Evolutionary conservation across 2,113 vertebrate genomes (phyloP).

Genomic region (Lynx canadensis): DNA sequence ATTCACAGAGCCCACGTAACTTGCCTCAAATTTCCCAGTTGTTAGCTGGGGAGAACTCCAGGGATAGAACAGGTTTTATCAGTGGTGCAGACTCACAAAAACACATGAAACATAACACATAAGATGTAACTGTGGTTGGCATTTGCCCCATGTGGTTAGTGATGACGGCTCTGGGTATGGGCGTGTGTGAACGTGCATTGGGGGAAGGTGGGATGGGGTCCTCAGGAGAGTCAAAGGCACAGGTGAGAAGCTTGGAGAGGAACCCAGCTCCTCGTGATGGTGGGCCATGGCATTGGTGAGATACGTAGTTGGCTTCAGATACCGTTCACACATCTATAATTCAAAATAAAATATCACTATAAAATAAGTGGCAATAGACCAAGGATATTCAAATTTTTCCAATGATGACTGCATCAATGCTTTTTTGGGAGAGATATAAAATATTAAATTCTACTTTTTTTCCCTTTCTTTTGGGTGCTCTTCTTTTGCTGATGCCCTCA

Average conservation of each 20-base stretch:
- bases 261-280: no score
- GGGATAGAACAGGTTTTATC: neutral
- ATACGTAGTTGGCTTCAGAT: neutral
- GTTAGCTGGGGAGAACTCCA: neutral
- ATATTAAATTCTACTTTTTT: neutral
- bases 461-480: neutral
- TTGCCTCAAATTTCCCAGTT: neutral
- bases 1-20: neutral
- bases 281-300: fast-evolving
- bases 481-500: neutral
- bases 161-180: neutral
- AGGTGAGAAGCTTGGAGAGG: neutral
- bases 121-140: neutral
- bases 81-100: neutral
- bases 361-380: neutral
- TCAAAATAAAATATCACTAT: neutral
- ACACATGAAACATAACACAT: neutral
- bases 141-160: neutral
- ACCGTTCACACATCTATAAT: neutral
- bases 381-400: neutral
- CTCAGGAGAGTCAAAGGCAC: neutral
- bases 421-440: neutral
- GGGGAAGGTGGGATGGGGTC: neutral
- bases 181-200: neutral
- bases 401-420: neutral